Percentiles rank a stretch among this genome's conserved stretches.
These are phyloP conservation scores for Drosophila paranaensis DNA, from an alignment of 2,888 invertebrate species.

Conservation along the genomic window DNA sequence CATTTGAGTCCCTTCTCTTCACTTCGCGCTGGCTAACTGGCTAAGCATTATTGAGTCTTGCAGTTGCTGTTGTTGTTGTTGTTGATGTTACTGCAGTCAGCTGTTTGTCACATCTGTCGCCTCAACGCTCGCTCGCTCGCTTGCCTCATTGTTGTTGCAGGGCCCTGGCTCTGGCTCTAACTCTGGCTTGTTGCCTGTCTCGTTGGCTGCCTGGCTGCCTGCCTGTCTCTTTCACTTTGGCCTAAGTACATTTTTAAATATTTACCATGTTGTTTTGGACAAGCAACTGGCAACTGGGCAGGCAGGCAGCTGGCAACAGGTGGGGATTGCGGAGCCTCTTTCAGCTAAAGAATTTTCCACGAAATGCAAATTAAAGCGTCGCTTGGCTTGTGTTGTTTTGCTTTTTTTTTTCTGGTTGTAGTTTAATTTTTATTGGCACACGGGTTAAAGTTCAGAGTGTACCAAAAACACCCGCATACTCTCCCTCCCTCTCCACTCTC, in stretches of 20 bases:
- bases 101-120: slow-evolving; percentile 75
- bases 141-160: slow-evolving; percentile 50
- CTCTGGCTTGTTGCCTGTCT: slow-evolving; percentile 29
- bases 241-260: slow-evolving; percentile 77
- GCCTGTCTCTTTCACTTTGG: slow-evolving; percentile 77
- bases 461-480: slow-evolving; percentile 32
- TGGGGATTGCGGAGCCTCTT: slow-evolving; percentile 17
- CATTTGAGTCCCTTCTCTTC: slow-evolving; percentile 10
- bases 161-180: neutral
- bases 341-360: slow-evolving; percentile 77
- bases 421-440: slow-evolving; percentile 46
- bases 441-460: slow-evolving; percentile 73
- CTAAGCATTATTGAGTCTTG: slow-evolving; percentile 68
- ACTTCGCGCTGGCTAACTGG: slow-evolving; percentile 32
- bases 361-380: slow-evolving; percentile 82
- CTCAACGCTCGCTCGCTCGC: slow-evolving; percentile 73
- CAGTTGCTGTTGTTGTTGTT: neutral
- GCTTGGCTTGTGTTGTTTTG: slow-evolving; percentile 10
- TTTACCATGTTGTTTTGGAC: slow-evolving; percentile 71
- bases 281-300: slow-evolving; percentile 46
- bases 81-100: slow-evolving; percentile 47
- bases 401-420: slow-evolving; percentile 5
- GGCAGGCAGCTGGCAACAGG: slow-evolving; percentile 9
- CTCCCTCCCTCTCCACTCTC: slow-evolving; percentile 18
- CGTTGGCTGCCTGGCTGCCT: slow-evolving; percentile 17